These are phyloP conservation scores for Junonia oenone DNA, from an alignment of 2,888 invertebrate genomes.

Conservation along the genomic window DNA sequence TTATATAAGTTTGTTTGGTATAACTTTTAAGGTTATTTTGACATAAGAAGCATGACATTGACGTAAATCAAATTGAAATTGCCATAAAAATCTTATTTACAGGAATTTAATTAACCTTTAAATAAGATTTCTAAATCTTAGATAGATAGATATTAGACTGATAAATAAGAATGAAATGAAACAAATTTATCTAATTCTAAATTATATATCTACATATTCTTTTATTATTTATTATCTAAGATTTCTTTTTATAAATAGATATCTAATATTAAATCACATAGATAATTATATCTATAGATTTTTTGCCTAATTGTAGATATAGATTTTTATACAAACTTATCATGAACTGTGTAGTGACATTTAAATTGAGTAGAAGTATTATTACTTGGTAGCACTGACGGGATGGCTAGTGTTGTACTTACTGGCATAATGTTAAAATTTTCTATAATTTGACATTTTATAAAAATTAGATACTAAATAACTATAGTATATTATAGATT, in stretches of 20 bases:
- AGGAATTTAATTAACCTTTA: too few relatives aligned
- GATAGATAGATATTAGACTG: too few relatives aligned
- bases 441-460: background rate
- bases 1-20: conserved; percentile 5
- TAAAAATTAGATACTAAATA: background rate
- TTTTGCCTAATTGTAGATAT: too few relatives aligned
- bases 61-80: background rate
- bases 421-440: background rate
- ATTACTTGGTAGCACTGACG: conserved; percentile 44
- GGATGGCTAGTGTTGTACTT: conserved; percentile 33
- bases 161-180: too few relatives aligned
- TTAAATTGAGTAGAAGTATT: conserved; percentile 40
- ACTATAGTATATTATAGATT: background rate
- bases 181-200: too few relatives aligned
- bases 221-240: too few relatives aligned
- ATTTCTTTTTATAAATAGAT: too few relatives aligned
- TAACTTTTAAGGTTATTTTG: conserved; percentile 20
- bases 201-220: too few relatives aligned
- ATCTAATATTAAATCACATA: too few relatives aligned
- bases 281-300: too few relatives aligned
- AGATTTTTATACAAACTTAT: conserved; percentile 8
- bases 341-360: conserved; percentile 34
- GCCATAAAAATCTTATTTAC: background rate
- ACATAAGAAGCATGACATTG: background rate
- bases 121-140: too few relatives aligned